Evolutionary conservation across 1,140 invertebrate genomes (phyloP).

Genomic region (Drosophila azteca): DNA sequence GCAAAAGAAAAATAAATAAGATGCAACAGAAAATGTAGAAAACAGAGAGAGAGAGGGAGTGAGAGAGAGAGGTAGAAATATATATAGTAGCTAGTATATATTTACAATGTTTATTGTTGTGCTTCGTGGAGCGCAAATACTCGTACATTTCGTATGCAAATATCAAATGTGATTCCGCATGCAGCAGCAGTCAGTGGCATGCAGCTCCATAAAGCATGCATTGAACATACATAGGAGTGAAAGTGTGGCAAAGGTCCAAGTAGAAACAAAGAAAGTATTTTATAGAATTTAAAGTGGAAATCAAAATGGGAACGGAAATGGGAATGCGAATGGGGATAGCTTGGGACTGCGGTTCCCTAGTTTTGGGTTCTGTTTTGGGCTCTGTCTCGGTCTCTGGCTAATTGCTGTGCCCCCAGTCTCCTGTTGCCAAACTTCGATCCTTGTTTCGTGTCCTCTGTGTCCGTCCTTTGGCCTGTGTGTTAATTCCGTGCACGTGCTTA

Average conservation of each 20-base stretch:
- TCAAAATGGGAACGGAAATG: slow-evolving; percentile 21
- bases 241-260: slow-evolving; percentile 30
- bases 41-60: background rate
- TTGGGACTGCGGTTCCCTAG: slow-evolving; percentile 17
- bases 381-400: slow-evolving; percentile 38
- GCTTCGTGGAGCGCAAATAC: slow-evolving; percentile 73
- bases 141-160: slow-evolving; percentile 75
- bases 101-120: slow-evolving; percentile 82
- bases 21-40: slow-evolving; percentile 1
- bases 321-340: background rate
- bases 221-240: slow-evolving; percentile 17
- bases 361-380: slow-evolving; percentile 20
- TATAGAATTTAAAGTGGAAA: slow-evolving; percentile 35
- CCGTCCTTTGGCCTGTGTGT: slow-evolving; percentile 31
- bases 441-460: slow-evolving; percentile 1
- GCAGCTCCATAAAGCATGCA: slow-evolving; percentile 55
- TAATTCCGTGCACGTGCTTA: slow-evolving; percentile 69
- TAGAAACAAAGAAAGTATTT: no score
- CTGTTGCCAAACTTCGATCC: slow-evolving; percentile 29
- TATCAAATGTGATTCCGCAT: slow-evolving; percentile 75
- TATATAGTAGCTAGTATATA: slow-evolving; percentile 50
- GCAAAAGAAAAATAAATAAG: slow-evolving; percentile 45
- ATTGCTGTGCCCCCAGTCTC: slow-evolving; percentile 45
- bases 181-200: slow-evolving; percentile 25
- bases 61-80: no score